phyloP scores from a whole-genome alignment of 2,888 invertebrate genomes.

The Taphrorychus bicolor region DNA sequence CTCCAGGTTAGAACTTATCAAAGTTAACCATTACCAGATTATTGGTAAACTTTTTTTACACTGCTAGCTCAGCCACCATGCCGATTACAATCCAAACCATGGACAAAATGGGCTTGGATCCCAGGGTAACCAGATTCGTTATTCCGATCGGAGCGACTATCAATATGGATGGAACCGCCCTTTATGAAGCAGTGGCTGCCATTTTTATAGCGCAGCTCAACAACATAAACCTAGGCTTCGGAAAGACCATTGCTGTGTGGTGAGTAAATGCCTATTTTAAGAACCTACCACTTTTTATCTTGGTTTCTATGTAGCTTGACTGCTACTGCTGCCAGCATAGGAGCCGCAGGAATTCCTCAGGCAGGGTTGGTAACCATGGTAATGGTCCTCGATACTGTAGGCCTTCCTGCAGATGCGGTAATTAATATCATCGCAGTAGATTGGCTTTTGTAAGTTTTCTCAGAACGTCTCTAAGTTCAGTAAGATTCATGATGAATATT shows the following conservation, averaged over 20 bases:
- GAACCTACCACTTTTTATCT: slow-evolving; percentile 9
- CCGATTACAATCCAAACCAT: slow-evolving; percentile 79
- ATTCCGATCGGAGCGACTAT: slow-evolving; percentile 98
- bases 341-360: slow-evolving; percentile 96
- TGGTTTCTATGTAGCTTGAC: slow-evolving; percentile 62
- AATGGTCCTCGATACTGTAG: slow-evolving; percentile 91
- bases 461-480: too few species aligned
- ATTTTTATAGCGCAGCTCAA: slow-evolving; percentile 96
- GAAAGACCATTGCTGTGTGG: slow-evolving; percentile 92
- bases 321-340: slow-evolving; percentile 96
- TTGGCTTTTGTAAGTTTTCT: slow-evolving; percentile 86
- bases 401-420: slow-evolving; percentile 88
- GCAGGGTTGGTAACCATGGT: slow-evolving; percentile 96
- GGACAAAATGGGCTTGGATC: slow-evolving; percentile 90
- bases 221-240: slow-evolving; percentile 81
- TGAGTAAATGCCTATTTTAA: slow-evolving; percentile 52
- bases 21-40: background rate
- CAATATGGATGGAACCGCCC: slow-evolving; percentile 97
- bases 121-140: slow-evolving; percentile 91
- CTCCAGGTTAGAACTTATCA: slow-evolving; percentile 78
- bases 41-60: background rate
- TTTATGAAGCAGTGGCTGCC: slow-evolving; percentile 98
- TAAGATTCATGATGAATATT: too few species aligned
- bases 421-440: slow-evolving; percentile 91
- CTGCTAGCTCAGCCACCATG: slow-evolving; percentile 85